These are phyloP conservation scores for Lophotriccus pileatus DNA, from an alignment of 2,797 vertebrate species.

Conservation along the genomic window DNA sequence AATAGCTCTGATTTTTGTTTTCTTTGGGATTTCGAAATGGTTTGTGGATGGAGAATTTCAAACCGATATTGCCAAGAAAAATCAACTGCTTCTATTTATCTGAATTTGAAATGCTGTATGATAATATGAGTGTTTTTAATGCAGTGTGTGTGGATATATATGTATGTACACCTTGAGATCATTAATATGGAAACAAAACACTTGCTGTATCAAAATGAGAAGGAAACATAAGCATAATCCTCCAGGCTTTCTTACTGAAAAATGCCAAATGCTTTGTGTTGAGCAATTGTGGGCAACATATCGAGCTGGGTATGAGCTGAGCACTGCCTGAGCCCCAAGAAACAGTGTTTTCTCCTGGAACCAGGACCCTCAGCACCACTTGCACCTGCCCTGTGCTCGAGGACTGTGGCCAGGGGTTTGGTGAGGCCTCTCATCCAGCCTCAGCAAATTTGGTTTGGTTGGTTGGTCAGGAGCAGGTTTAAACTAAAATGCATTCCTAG, in stretches of 20 bases:
- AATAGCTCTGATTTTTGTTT: background rate
- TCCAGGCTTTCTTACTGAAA: background rate
- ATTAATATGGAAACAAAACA: conserved; percentile 24
- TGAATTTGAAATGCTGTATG: conserved; percentile 14
- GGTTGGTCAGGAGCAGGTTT: background rate
- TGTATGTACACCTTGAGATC: conserved; percentile 9
- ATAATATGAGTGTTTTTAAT: background rate
- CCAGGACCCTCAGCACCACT: background rate
- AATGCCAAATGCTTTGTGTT: background rate
- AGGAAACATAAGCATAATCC: background rate
- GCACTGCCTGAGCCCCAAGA: background rate
- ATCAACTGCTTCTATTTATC: background rate
- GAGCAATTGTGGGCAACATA: background rate
- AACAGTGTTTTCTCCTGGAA: background rate
- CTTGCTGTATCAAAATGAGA: background rate
- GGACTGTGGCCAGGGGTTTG: background rate
- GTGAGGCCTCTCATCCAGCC: accelerated
- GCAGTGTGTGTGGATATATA: background rate
- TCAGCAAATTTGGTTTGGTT: background rate
- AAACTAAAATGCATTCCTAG: background rate
- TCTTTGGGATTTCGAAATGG: background rate
- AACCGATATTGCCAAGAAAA: background rate
- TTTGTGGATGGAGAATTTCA: conserved; percentile 2
- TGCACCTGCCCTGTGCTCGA: background rate
- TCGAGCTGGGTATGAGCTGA: background rate